phyloP scores from a whole-genome alignment of 1,140 invertebrate genomes.

The Cydia amplana region DNA sequence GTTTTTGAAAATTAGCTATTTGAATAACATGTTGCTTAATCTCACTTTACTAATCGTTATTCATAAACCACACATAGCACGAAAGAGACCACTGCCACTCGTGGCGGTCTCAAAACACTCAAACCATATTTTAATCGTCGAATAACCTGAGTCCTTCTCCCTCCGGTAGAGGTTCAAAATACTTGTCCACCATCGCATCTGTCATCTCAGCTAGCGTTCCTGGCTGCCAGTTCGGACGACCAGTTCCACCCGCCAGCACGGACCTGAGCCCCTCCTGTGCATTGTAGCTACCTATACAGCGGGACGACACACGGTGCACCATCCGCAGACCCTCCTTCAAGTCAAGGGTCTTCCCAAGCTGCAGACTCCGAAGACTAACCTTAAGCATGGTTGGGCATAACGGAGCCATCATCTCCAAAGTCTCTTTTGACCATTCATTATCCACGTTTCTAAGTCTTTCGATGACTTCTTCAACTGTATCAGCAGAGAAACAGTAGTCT shows the following conservation, averaged over 20 bases:
- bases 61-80: too few relatives aligned
- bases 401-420: conserved; percentile 84
- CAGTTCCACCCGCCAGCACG: conserved; percentile 96
- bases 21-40: too few relatives aligned
- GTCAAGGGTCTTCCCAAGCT: conserved; percentile 85
- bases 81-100: too few relatives aligned
- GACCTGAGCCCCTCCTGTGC: conserved; percentile 98
- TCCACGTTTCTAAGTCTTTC: conserved; percentile 86
- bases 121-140: conserved; percentile 33
- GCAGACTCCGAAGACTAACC: conserved; percentile 88
- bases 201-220: conserved; percentile 86
- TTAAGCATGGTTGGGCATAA: conserved; percentile 97
- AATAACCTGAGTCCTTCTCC: conserved; percentile 81
- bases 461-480: conserved; percentile 92
- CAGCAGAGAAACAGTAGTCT: conserved; percentile 87
- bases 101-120: too few relatives aligned
- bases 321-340: conserved; percentile 93
- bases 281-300: conserved; percentile 86
- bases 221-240: conserved; percentile 95
- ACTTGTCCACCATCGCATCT: conserved; percentile 83
- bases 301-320: conserved; percentile 92
- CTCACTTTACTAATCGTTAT: too few relatives aligned
- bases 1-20: too few relatives aligned
- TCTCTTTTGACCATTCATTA: conserved; percentile 89
- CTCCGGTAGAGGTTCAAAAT: conserved; percentile 77